Percentiles rank a stretch among this genome's conserved stretches.
Conservation (phyloP, 2,888 invertebrate genomes). For the Pristionchus exspectatus region DNA sequence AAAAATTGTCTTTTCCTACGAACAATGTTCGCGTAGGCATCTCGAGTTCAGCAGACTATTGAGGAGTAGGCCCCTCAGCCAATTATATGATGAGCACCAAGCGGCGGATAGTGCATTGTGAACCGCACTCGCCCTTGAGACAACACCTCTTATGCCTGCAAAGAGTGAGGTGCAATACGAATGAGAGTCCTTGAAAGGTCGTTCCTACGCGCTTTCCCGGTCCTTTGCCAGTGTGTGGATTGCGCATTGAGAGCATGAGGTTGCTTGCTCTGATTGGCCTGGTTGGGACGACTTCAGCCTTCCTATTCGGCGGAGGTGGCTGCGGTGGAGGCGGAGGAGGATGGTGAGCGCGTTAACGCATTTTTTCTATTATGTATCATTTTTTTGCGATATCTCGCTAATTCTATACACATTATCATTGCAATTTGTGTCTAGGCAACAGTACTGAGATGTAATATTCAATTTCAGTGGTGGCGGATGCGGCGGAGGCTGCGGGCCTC, state of each 20-base stretch:
- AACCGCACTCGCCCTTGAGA: not conserved
- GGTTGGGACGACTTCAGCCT: not conserved
- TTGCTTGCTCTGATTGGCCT: not conserved
- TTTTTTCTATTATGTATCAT: not conserved
- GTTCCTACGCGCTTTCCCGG: not conserved
- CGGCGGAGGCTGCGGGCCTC: slow-evolving; percentile 25
- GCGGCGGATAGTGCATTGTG: not conserved
- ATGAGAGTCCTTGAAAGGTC: slow-evolving; percentile 25
- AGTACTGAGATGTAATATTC: not conserved
- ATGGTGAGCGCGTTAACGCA: not conserved
- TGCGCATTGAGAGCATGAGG: not conserved
- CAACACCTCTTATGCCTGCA: not conserved
- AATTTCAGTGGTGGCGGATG: slow-evolving; percentile 22
- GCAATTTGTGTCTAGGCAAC: not conserved
- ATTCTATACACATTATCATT: not conserved
- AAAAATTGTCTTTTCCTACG: too few species aligned
- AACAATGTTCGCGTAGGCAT: too few species aligned
- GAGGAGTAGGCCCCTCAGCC: not conserved
- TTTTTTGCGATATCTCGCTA: not conserved
- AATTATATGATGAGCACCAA: not conserved
- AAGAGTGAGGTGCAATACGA: not conserved
- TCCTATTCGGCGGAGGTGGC: slow-evolving; percentile 22
- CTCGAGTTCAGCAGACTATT: not conserved
- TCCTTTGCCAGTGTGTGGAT: not conserved
- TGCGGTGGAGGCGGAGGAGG: slow-evolving; percentile 43